Conservation (phyloP, 2,113 vertebrate genomes). For the Forbesichthys agassizii region DNA sequence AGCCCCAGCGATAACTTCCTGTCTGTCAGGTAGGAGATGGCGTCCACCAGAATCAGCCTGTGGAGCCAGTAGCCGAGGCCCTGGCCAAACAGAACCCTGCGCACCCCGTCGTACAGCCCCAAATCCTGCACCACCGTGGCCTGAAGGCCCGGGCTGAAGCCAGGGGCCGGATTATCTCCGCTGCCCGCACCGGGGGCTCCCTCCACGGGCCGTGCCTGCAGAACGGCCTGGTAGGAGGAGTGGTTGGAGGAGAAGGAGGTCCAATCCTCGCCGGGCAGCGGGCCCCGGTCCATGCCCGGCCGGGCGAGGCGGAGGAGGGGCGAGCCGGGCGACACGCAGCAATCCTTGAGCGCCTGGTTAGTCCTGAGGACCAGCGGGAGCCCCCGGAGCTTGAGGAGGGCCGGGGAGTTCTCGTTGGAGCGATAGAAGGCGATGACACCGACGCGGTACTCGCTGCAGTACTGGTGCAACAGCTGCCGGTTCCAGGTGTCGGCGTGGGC, state of each 20-base stretch:
- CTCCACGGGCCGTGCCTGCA: constrained; percentile 81
- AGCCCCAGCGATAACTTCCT: constrained; percentile 86
- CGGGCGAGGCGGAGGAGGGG: constrained; percentile 90
- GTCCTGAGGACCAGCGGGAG: constrained; percentile 86
- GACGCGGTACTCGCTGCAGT: constrained; percentile 94
- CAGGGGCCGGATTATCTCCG: constrained; percentile 51
- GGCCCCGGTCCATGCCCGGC: constrained; percentile 83
- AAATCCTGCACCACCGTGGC: constrained; percentile 90
- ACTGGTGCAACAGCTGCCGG: constrained; percentile 92
- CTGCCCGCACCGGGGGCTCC: constrained; percentile 53
- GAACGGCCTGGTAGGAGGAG: constrained; percentile 91
- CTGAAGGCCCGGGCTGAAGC: constrained; percentile 74
- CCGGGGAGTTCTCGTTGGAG: constrained; percentile 90
- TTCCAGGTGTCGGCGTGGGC: constrained; percentile 93
- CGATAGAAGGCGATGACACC: constrained; percentile 96
- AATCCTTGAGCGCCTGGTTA: constrained; percentile 88
- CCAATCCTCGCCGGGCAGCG: constrained; percentile 92
- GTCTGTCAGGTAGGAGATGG: constrained; percentile 89
- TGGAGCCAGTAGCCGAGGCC: constrained; percentile 95
- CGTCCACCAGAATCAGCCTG: constrained; percentile 90
- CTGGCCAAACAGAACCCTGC: constrained; percentile 92
- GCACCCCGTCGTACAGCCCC: constrained; percentile 92
- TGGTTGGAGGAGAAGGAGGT: constrained; percentile 93
- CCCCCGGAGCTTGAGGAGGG: constrained; percentile 82
- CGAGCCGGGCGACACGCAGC: constrained; percentile 85